A percentile compares a stretch with the other conserved stretches of the same genome.
Conservation (phyloP, 2,888 invertebrate genomes). For the Sepiola atlantica region DNA sequence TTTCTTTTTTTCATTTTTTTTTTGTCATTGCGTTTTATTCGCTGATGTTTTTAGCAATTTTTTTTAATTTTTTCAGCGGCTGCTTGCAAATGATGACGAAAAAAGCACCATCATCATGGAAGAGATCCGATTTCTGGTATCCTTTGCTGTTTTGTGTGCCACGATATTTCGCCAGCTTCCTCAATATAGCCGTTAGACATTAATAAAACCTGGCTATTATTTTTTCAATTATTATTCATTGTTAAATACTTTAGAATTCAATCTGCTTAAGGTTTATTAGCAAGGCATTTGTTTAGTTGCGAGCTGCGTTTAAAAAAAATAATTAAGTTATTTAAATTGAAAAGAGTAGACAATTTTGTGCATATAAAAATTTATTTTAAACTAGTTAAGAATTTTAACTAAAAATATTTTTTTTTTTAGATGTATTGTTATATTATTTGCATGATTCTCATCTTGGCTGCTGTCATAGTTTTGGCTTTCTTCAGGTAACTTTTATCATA, state of each 20-base stretch:
- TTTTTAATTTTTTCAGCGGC: constrained; percentile 68
- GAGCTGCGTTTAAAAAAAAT: neutral
- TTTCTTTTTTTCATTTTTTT: neutral
- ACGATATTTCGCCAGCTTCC: neutral
- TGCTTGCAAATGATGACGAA: constrained; percentile 76
- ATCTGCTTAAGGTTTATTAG: neutral
- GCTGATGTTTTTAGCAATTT: constrained; percentile 41
- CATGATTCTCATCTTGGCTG: too few species aligned
- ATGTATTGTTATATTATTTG: too few species aligned
- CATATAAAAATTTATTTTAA: neutral
- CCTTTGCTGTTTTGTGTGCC: constrained; percentile 55
- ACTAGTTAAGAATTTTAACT: neutral
- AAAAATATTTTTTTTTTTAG: neutral
- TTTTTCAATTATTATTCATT: neutral
- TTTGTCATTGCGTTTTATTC: constrained; percentile 1
- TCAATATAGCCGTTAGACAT: neutral
- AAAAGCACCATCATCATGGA: constrained; percentile 74
- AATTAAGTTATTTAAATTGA: neutral
- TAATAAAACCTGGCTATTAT: neutral
- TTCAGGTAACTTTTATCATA: too few species aligned
- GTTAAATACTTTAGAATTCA: neutral
- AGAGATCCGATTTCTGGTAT: constrained; percentile 75
- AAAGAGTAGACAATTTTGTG: neutral
- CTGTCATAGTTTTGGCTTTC: too few species aligned
- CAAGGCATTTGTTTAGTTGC: neutral